Conservation (phyloP, 2,888 invertebrate genomes). For the Campoletis raptor region DNA sequence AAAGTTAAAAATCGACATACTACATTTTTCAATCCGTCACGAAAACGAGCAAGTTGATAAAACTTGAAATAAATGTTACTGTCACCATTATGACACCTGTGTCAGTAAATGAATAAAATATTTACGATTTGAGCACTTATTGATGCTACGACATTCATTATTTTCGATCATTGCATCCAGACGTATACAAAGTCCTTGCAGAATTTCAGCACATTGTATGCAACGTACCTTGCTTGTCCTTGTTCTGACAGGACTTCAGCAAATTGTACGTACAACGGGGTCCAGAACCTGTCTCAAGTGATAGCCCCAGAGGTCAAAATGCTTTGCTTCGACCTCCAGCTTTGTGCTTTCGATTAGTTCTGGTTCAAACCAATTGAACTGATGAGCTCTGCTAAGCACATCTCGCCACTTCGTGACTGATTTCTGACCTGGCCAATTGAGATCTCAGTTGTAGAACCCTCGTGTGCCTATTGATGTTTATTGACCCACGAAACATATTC, state of each 20-base stretch:
- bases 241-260: neutral
- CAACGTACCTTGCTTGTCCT: neutral
- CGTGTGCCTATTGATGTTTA: neutral
- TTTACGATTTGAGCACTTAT: too few species aligned
- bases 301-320: slow-evolving; percentile 3
- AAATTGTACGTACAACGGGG: neutral
- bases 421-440: slow-evolving; percentile 24
- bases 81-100: too few species aligned
- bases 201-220: neutral
- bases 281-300: neutral
- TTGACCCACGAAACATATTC: slow-evolving; percentile 12
- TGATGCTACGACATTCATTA: neutral
- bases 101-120: too few species aligned
- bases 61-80: neutral
- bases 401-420: neutral
- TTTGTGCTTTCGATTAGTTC: slow-evolving; percentile 23
- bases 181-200: neutral
- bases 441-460: slow-evolving; percentile 11
- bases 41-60: too few species aligned
- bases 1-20: too few species aligned
- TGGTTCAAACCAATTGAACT: slow-evolving; percentile 2
- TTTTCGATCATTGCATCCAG: neutral
- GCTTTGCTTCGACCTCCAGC: slow-evolving; percentile 7
- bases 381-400: slow-evolving; percentile 18
- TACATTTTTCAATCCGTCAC: too few species aligned